Evolutionary conservation across 2,113 vertebrate genomes (phyloP).

Genomic region (Elgaria multicarinata): DNA sequence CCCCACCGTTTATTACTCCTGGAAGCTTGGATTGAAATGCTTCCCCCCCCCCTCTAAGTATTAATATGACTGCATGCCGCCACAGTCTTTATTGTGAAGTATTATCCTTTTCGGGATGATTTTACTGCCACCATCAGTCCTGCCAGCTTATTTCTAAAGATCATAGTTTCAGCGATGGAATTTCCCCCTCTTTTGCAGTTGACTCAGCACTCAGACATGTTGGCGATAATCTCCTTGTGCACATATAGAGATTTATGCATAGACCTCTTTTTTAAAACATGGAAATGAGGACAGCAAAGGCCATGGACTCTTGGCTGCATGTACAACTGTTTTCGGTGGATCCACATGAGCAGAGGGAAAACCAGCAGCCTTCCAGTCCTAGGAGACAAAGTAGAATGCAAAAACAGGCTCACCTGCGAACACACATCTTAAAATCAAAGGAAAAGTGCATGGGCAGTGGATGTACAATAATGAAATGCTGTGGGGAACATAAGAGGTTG

Average conservation of each 20-base stretch:
- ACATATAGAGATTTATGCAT: background rate
- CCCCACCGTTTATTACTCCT: background rate
- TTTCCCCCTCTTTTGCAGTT: background rate
- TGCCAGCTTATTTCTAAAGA: slow-evolving; percentile 21
- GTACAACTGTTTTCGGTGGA: background rate
- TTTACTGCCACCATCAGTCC: background rate
- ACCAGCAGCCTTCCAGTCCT: background rate
- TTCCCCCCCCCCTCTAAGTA: too few species aligned
- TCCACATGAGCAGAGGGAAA: background rate
- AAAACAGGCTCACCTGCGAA: background rate
- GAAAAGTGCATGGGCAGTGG: background rate
- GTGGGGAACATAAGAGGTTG: background rate
- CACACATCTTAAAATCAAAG: background rate
- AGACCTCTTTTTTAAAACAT: background rate
- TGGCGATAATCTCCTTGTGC: background rate
- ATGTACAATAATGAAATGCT: background rate
- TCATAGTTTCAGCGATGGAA: background rate
- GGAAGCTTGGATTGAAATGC: background rate
- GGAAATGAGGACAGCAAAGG: background rate
- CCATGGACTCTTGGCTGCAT: background rate
- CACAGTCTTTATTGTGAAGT: slow-evolving; percentile 17
- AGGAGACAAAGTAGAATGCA: background rate
- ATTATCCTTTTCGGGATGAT: slow-evolving; percentile 7
- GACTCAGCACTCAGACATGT: background rate
- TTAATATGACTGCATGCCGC: background rate